Percentiles rank a stretch among this genome's conserved stretches.
Evolutionary conservation across 2,797 vertebrate species (phyloP).

Genomic region (Echeneis naucrates): DNA sequence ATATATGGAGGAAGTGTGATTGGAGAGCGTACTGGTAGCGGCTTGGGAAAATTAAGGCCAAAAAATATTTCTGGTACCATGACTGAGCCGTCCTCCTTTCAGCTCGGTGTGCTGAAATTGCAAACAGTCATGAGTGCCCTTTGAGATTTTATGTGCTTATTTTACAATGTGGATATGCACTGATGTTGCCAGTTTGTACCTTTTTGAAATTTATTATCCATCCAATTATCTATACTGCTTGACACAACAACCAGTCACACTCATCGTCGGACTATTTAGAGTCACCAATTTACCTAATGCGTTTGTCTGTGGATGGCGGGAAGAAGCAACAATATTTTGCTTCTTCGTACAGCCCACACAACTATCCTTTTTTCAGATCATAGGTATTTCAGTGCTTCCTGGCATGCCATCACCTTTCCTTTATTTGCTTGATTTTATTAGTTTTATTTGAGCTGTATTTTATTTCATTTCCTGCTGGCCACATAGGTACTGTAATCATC

Average conservation of each 20-base stretch:
- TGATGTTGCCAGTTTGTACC: background rate
- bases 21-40: background rate
- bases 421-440: conserved; percentile 13
- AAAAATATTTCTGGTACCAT: conserved; percentile 42
- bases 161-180: background rate
- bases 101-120: conserved; percentile 7
- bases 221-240: too few relatives aligned
- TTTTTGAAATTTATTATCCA: background rate
- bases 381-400: background rate
- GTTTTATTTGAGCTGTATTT: too few relatives aligned
- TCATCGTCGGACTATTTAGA: too few relatives aligned
- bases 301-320: too few relatives aligned
- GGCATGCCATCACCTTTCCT: background rate
- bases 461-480: conserved; percentile 2
- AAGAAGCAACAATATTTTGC: background rate
- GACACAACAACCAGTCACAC: too few relatives aligned
- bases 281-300: too few relatives aligned
- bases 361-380: too few relatives aligned
- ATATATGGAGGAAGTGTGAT: conserved; percentile 10
- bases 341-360: too few relatives aligned
- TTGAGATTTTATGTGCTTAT: conserved; percentile 4
- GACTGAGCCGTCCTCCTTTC: conserved; percentile 38
- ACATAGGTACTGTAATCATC: conserved; percentile 1
- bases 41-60: conserved; percentile 31
- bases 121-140: background rate